phyloP scores from a whole-genome alignment of 2,797 vertebrate species.

The Muscicapa comitata region DNA sequence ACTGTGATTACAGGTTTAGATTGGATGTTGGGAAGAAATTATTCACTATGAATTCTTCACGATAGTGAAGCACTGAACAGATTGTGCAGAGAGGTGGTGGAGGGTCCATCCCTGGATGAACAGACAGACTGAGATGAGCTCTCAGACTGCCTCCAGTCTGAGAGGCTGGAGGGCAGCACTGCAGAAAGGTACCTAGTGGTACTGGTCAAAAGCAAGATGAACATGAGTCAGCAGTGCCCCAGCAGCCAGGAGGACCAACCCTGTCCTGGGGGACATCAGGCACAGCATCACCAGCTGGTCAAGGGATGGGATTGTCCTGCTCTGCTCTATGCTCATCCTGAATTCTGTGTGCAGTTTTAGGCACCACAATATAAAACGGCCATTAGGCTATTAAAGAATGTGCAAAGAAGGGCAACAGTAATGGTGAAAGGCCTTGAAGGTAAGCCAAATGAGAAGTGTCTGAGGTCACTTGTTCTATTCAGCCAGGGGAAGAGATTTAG shows the following conservation, averaged over 20 bases:
- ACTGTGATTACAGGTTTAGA: neutral
- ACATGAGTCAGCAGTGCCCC: fast-evolving
- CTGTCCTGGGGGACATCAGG: fast-evolving
- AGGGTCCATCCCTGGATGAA: neutral
- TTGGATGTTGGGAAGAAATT: neutral
- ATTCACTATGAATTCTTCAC: neutral
- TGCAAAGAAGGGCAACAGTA: neutral
- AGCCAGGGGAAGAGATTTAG: neutral
- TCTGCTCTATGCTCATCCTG: neutral
- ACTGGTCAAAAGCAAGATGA: fast-evolving
- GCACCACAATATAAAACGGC: neutral
- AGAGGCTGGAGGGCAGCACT: neutral
- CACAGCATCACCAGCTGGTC: fast-evolving
- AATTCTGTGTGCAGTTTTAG: neutral
- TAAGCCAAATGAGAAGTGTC: neutral
- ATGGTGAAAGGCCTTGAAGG: neutral
- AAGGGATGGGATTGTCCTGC: fast-evolving
- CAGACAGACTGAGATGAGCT: neutral
- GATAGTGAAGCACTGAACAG: neutral
- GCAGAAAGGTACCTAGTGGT: neutral
- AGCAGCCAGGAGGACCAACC: neutral
- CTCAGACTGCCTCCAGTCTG: no score
- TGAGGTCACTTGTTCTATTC: neutral
- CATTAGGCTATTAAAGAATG: neutral
- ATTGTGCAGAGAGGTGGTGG: neutral